Evolutionary conservation across 2,888 invertebrate species (phyloP).

Genomic region (Xylota sylvarum): DNA sequence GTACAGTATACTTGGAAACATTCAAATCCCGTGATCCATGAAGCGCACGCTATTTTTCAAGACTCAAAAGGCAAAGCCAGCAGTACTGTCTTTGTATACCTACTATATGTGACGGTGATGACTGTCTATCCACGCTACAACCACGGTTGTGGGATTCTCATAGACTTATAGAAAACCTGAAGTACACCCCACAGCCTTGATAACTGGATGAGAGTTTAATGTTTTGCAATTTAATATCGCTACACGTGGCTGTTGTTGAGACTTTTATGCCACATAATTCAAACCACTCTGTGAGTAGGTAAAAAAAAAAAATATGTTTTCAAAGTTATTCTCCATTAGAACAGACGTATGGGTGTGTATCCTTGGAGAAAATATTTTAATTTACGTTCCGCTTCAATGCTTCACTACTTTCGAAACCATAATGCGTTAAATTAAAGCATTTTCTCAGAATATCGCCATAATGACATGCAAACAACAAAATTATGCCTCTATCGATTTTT

Average conservation of each 20-base stretch:
- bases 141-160: neutral
- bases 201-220: neutral
- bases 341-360: neutral
- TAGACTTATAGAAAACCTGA: neutral
- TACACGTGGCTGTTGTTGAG: neutral
- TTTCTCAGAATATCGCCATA: slow-evolving; percentile 12
- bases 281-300: neutral
- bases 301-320: neutral
- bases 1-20: too few relatives aligned
- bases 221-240: slow-evolving; percentile 1
- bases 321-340: neutral
- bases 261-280: slow-evolving; percentile 4
- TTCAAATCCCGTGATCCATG: too few relatives aligned
- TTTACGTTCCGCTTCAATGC: slow-evolving; percentile 6
- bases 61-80: too few relatives aligned
- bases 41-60: too few relatives aligned
- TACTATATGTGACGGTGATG: too few relatives aligned
- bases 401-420: slow-evolving; percentile 35
- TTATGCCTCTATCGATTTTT: slow-evolving; percentile 34
- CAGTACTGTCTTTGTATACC: neutral
- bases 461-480: slow-evolving; percentile 26
- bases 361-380: slow-evolving; percentile 1
- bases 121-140: neutral
- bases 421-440: slow-evolving; percentile 33
- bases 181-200: neutral